A percentile compares a stretch with the other conserved stretches of the same genome.
phyloP scores from a whole-genome alignment of 1,140 invertebrate species.

The Heliothis virescens region DNA sequence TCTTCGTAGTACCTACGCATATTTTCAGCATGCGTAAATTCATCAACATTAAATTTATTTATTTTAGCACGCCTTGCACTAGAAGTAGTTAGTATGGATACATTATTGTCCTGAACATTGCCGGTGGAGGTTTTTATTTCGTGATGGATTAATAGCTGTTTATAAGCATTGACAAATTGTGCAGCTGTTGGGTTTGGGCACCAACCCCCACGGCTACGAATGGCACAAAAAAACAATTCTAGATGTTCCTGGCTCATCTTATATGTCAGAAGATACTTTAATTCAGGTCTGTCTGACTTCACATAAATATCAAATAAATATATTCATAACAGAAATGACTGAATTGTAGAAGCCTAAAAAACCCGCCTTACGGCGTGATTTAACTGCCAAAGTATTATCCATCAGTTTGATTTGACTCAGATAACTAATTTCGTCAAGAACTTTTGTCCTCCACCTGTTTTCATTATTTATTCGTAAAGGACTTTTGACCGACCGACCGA shows the following conservation, averaged over 20 bases:
- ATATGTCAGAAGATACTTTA: not conserved
- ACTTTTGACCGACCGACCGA: too few relatives aligned
- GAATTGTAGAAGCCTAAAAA: slow-evolving; percentile 1
- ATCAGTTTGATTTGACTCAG: not conserved
- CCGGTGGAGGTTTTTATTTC: too few relatives aligned
- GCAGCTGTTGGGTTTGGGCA: not conserved
- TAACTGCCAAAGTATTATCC: not conserved
- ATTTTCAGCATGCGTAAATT: too few relatives aligned
- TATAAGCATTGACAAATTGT: not conserved
- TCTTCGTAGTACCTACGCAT: not conserved
- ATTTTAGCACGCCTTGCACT: too few relatives aligned
- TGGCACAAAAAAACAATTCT: not conserved
- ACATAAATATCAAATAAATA: slow-evolving; percentile 9
- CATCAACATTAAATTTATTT: too few relatives aligned
- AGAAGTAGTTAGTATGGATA: too few relatives aligned
- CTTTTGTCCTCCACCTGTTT: slow-evolving; percentile 1
- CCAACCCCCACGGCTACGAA: not conserved
- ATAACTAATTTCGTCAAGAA: slow-evolving; percentile 6
- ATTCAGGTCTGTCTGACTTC: not conserved
- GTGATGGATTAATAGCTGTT: too few relatives aligned
- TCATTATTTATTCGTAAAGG: slow-evolving; percentile 10
- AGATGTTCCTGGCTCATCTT: slow-evolving; percentile 4
- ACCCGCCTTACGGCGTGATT: not conserved
- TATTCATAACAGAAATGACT: not conserved
- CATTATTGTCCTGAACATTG: too few relatives aligned